Evolutionary conservation across 2,113 vertebrate genomes (phyloP).

Genomic region (Pituophis catenifer): DNA sequence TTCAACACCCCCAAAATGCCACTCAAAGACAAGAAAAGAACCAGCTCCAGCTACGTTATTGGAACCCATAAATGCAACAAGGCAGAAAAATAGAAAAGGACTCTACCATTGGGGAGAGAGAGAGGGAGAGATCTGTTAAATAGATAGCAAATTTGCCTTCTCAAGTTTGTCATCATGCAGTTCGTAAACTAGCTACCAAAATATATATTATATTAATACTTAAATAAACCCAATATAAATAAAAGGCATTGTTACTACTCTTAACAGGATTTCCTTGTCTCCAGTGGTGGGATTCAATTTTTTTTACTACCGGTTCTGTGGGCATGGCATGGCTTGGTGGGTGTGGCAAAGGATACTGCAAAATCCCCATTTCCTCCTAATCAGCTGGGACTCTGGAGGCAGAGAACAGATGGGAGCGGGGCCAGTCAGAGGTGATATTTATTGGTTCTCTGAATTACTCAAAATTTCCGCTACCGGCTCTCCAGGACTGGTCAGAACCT

Average conservation of each 20-base stretch:
- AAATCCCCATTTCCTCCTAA: too few species aligned
- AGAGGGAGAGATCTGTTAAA: background rate
- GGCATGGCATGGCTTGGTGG: too few species aligned
- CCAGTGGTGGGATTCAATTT: background rate
- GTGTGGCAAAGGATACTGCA: too few species aligned
- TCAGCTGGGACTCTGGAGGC: too few species aligned
- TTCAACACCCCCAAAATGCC: background rate
- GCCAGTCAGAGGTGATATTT: too few species aligned
- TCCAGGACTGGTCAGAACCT: too few species aligned
- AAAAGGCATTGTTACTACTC: slow-evolving; percentile 9
- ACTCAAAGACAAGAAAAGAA: background rate
- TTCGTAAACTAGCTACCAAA: background rate
- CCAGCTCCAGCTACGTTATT: background rate
- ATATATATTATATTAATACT: background rate
- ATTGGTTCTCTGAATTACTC: too few species aligned
- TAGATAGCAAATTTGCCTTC: background rate
- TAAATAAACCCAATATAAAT: slow-evolving; percentile 22
- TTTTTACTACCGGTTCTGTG: too few species aligned
- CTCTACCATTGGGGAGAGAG: background rate
- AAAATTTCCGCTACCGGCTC: too few species aligned
- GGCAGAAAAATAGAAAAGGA: background rate
- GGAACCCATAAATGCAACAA: background rate
- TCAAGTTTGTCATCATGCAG: background rate
- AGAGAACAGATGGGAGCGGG: too few species aligned
- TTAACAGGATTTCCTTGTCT: background rate